Evolutionary conservation across 2,888 invertebrate species (phyloP).

Genomic region (Leptinotarsa haldemani): DNA sequence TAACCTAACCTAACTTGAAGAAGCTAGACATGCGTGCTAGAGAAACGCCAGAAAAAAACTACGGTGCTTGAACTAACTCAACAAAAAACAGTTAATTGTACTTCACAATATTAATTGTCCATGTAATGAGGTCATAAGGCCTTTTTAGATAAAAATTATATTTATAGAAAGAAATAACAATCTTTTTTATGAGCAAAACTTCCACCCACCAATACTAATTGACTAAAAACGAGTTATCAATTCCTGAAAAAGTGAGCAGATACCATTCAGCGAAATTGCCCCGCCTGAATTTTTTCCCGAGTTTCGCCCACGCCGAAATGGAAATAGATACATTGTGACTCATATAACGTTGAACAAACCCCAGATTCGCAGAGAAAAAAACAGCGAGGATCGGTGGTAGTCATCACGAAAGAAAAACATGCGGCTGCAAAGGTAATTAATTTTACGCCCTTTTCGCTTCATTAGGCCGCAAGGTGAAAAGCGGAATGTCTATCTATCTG

Average conservation of each 20-base stretch:
- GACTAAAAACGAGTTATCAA: neutral
- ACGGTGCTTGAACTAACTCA: no score
- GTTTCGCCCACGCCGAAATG: conserved; percentile 15
- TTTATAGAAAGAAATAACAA: neutral
- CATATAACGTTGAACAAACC: neutral
- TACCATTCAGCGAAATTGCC: neutral
- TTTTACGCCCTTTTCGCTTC: conserved; percentile 15
- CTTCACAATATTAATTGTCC: no score
- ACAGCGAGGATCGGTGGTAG: neutral
- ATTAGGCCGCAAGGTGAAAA: conserved; percentile 10
- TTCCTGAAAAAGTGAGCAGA: neutral
- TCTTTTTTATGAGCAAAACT: neutral
- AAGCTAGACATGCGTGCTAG: no score
- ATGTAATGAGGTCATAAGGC: no score
- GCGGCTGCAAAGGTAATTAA: conserved; percentile 7
- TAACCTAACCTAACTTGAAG: no score
- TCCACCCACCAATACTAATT: neutral
- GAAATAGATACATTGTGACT: conserved; percentile 6
- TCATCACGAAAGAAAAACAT: conserved; percentile 16
- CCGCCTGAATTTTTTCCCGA: neutral
- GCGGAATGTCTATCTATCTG: neutral
- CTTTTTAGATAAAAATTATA: no score
- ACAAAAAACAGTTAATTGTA: no score
- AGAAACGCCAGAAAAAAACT: no score
- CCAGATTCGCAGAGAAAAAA: conserved; percentile 5